Base-by-base conservation (phyloP, 1,140 invertebrate species). In the Pogonomyrmex californicus region DNA sequence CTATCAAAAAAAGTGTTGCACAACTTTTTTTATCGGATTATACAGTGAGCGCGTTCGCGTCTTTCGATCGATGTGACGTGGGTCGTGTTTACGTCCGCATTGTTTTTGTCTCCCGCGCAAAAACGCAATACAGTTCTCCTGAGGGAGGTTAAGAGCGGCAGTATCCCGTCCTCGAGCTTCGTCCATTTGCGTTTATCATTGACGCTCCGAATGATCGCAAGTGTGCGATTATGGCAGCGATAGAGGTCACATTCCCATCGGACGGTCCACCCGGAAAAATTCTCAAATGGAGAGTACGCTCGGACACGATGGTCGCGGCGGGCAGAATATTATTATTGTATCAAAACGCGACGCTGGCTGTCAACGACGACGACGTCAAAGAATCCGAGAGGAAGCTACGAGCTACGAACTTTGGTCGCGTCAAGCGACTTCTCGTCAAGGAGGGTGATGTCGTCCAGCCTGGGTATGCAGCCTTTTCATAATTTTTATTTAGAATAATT, bases 261-360 rank as follows among this genome's bases (percentile, higher is more conserved):
- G 96, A 95, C 90, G 96, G 96, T 95, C 96, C 97, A 94, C 96
- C 97, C 90, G 96, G 97, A 91, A 97, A 97, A 96, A 96, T 99
- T 90, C 94, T 97, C 92, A 98, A 98, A 97, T 98, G 98, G 98
- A 98, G 98, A 96, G 97, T 99, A 70, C 96, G 96, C 93, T 96
- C 97, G 96, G 98, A 98, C 92, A 96, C 96, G 90, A 97, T 97
- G 94, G 96, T 99, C 87, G 97, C 97, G 76, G 96, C 97, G 86
- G 98, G 98, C 78, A 96, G 97, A 92, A 96, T 98, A 81, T 95
- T 99, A 91, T 96, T 98, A 93, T 95, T 97, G 77, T 99, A 98
- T 68, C 88, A 93, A 94, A 96, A 96, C 86, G 92, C 96, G 73
- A 90, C 94, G 3, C 92, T 92, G 54, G 92, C 92, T 79, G 91